Evolutionary conservation across 2,888 invertebrate species (phyloP).

Genomic region (Pomacea canaliculata): DNA sequence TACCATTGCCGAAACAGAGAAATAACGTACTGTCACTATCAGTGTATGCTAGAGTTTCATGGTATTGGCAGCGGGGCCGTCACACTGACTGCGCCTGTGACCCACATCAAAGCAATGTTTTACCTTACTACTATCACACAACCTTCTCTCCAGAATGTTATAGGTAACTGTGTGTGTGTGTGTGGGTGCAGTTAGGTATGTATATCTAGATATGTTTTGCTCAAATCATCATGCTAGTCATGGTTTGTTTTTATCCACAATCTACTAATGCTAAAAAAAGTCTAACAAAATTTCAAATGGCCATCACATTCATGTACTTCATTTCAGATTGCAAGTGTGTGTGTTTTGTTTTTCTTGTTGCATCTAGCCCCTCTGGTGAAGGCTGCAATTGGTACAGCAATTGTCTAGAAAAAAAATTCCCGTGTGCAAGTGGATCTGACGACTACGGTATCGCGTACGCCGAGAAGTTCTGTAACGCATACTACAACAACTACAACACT

Average conservation of each 20-base stretch:
- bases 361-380: background rate
- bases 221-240: too few relatives aligned
- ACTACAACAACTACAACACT: background rate
- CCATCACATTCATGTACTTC: too few relatives aligned
- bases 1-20: background rate
- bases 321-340: too few relatives aligned
- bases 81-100: background rate
- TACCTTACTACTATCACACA: background rate
- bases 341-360: too few relatives aligned
- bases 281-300: too few relatives aligned
- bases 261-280: too few relatives aligned
- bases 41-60: background rate
- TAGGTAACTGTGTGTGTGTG: background rate
- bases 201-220: too few relatives aligned
- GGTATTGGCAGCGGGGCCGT: background rate
- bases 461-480: conserved; percentile 5
- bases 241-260: too few relatives aligned
- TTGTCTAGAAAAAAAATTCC: conserved; percentile 4
- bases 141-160: background rate
- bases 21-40: background rate
- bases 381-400: conserved; percentile 9
- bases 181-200: too few relatives aligned
- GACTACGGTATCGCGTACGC: conserved; percentile 3
- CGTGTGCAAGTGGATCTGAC: background rate
- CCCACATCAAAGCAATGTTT: background rate